Evolutionary conservation across 2,113 vertebrate species (phyloP).

Genomic region (Garra rufa): DNA sequence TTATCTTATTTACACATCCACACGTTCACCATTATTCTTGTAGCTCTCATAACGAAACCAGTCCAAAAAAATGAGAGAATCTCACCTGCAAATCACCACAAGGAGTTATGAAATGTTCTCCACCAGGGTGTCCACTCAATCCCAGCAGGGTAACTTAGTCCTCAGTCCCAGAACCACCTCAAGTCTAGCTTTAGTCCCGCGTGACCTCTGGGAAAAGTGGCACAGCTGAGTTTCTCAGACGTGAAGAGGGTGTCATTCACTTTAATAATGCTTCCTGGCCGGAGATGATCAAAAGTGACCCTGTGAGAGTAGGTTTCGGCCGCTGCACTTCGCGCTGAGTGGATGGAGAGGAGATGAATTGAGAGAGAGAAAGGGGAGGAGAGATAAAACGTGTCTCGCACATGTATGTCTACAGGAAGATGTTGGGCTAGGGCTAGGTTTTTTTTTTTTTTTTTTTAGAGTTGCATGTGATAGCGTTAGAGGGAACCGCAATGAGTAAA

Average conservation of each 20-base stretch:
- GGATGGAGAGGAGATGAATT: slow-evolving; percentile 31
- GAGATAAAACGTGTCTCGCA: not conserved
- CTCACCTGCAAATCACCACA: slow-evolving; percentile 28
- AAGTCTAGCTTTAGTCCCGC: not conserved
- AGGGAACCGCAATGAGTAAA: not conserved
- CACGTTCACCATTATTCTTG: not conserved
- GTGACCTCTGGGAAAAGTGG: slow-evolving; percentile 16
- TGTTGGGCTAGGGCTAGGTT: not conserved
- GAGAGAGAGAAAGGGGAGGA: slow-evolving; percentile 18
- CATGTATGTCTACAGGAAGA: not conserved
- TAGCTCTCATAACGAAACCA: not conserved
- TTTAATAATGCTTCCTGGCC: slow-evolving; percentile 6
- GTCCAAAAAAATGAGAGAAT: not conserved
- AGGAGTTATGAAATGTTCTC: not conserved
- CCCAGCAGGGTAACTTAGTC: not conserved
- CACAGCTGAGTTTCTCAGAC: not conserved
- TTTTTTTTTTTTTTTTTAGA: not conserved
- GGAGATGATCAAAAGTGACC: slow-evolving; percentile 22
- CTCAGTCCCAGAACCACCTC: not conserved
- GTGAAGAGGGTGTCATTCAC: not conserved
- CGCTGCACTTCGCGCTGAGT: slow-evolving; percentile 18
- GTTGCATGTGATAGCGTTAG: not conserved
- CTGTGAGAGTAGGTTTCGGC: not conserved
- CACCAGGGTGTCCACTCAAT: not conserved
- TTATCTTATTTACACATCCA: not conserved